Evolutionary conservation across 2,888 invertebrate genomes (phyloP).

Genomic region (Seira musarum): DNA sequence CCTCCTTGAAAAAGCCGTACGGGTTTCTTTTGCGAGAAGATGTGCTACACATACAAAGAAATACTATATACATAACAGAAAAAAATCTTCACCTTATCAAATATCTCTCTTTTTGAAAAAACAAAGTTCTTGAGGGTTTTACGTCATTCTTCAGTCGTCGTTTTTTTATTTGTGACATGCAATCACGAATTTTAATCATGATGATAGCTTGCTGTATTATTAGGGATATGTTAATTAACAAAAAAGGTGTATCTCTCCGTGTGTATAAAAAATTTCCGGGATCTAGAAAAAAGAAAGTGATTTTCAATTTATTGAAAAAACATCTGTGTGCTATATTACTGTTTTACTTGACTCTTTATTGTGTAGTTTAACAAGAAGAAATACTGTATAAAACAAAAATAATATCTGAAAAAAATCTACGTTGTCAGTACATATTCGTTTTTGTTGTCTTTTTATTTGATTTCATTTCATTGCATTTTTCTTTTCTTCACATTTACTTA

Average conservation of each 20-base stretch:
- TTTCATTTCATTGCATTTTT: constrained; percentile 15
- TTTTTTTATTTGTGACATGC: constrained; percentile 44
- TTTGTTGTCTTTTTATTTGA: constrained; percentile 26
- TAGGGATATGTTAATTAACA: constrained; percentile 27
- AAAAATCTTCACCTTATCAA: too few relatives aligned
- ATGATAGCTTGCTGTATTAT: constrained; percentile 55
- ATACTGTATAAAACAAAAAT: constrained; percentile 53
- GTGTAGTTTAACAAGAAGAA: constrained; percentile 52
- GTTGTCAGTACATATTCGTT: constrained; percentile 52
- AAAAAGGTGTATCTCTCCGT: constrained; percentile 32
- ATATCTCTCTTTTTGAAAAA: background rate
- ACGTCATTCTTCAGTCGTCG: constrained; percentile 52
- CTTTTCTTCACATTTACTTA: background rate
- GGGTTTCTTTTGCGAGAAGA: background rate
- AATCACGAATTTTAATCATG: constrained; percentile 44
- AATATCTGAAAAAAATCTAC: constrained; percentile 55
- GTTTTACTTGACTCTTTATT: constrained; percentile 59
- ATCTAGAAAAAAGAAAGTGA: constrained; percentile 49
- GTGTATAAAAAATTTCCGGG: constrained; percentile 37
- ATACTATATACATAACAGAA: too few relatives aligned
- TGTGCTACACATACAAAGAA: too few relatives aligned
- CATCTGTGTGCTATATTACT: constrained; percentile 59
- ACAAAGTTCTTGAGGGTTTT: constrained; percentile 25
- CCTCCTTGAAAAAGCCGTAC: background rate
- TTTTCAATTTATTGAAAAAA: constrained; percentile 41